Evolutionary conservation across 2,113 vertebrate species (phyloP).

Genomic region (Phrynosoma blainvillii): DNA sequence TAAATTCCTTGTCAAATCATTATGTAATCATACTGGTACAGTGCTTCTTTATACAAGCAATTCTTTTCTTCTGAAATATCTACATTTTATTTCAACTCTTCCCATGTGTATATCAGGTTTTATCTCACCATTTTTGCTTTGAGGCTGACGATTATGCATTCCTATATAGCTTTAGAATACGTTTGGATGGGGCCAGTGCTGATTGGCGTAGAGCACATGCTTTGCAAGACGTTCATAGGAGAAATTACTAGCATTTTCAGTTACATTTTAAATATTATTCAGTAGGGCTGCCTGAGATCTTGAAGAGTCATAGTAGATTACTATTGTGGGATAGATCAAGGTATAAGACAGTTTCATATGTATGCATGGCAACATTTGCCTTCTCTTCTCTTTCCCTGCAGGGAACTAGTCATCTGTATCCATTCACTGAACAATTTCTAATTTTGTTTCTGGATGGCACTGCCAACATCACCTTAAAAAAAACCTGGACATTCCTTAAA

Average conservation of each 20-base stretch:
- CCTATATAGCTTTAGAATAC: background rate
- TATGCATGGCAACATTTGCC: background rate
- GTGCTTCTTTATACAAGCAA: background rate
- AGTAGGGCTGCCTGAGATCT: background rate
- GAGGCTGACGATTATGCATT: background rate
- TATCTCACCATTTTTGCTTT: background rate
- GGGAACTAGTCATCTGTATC: background rate
- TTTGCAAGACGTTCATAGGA: background rate
- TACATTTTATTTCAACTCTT: background rate
- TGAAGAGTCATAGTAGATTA: too few relatives aligned
- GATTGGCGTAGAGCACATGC: background rate
- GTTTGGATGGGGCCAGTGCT: background rate
- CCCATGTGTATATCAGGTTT: background rate
- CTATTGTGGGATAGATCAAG: background rate
- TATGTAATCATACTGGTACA: background rate
- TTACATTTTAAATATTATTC: background rate
- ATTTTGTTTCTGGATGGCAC: conserved; percentile 29
- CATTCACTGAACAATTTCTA: conserved; percentile 54
- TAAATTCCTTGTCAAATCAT: background rate
- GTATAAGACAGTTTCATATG: background rate
- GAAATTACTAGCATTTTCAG: background rate
- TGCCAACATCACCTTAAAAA: conserved; percentile 31
- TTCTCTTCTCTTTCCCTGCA: background rate
- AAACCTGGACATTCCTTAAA: conserved; percentile 43
- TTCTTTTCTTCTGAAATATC: conserved; percentile 24